A percentile compares a stretch with the other conserved stretches of the same genome.
Evolutionary conservation across 2,797 vertebrate species (phyloP).

Genomic region (Dallia pectoralis): DNA sequence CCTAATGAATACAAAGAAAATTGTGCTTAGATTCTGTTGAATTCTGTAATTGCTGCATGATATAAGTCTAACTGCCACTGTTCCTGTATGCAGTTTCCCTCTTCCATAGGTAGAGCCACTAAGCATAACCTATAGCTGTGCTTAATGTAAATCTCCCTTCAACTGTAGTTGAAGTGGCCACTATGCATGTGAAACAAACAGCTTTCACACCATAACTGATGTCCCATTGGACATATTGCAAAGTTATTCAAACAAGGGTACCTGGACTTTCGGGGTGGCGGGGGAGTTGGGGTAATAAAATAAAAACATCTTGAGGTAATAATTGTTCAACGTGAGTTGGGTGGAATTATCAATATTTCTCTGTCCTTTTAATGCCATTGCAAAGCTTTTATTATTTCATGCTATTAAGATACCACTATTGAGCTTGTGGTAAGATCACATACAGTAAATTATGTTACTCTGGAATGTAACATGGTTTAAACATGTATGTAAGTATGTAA

Average conservation of each 20-base stretch:
- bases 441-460: not conserved
- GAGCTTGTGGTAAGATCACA: too few species aligned
- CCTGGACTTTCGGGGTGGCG: too few species aligned
- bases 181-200: conserved; percentile 1
- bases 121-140: not conserved
- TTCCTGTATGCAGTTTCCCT: not conserved
- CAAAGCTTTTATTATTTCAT: too few species aligned
- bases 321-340: too few species aligned
- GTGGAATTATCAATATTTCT: too few species aligned
- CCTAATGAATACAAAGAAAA: not conserved
- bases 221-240: not conserved
- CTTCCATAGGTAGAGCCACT: not conserved
- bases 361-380: too few species aligned
- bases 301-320: too few species aligned
- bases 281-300: too few species aligned
- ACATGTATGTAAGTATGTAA: not conserved
- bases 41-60: not conserved
- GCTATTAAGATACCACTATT: too few species aligned
- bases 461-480: not conserved
- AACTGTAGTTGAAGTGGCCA: not conserved
- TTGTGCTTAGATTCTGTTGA: not conserved
- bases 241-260: too few species aligned
- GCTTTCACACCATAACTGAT: conserved; percentile 5
- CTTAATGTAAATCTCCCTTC: conserved; percentile 1
- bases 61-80: not conserved